These are phyloP conservation scores for Rhagonycha lutea DNA, from an alignment of 2,888 invertebrate species.

Conservation along the genomic window DNA sequence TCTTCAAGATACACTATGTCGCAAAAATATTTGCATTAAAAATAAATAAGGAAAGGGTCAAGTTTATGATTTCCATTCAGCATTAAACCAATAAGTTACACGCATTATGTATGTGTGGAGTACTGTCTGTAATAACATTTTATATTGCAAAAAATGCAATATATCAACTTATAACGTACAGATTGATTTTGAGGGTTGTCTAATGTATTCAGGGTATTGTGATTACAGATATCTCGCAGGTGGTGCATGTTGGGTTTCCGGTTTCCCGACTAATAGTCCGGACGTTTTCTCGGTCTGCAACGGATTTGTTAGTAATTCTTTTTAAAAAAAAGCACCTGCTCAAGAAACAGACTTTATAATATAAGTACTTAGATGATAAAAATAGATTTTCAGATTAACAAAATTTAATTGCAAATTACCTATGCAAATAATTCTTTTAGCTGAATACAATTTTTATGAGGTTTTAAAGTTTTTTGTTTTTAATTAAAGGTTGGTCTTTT, in stretches of 20 bases:
- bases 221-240: constrained; percentile 36
- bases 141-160: constrained; percentile 1
- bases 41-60: background rate
- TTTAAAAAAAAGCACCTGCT: constrained; percentile 35
- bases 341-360: constrained; percentile 12
- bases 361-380: background rate
- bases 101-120: background rate
- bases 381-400: background rate
- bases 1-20: background rate
- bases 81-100: background rate
- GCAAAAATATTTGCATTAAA: background rate
- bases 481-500: background rate
- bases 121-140: background rate
- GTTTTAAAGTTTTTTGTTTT: background rate
- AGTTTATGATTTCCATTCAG: background rate
- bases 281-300: constrained; percentile 33
- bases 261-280: constrained; percentile 35
- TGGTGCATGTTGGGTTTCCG: constrained; percentile 32
- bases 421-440: background rate
- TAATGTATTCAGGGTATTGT: constrained; percentile 29
- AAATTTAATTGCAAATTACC: background rate
- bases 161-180: constrained; percentile 1
- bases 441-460: background rate
- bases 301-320: constrained; percentile 36
- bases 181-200: constrained; percentile 7